phyloP scores from a whole-genome alignment of 2,888 invertebrate species.

The Chironomus tentans region DNA sequence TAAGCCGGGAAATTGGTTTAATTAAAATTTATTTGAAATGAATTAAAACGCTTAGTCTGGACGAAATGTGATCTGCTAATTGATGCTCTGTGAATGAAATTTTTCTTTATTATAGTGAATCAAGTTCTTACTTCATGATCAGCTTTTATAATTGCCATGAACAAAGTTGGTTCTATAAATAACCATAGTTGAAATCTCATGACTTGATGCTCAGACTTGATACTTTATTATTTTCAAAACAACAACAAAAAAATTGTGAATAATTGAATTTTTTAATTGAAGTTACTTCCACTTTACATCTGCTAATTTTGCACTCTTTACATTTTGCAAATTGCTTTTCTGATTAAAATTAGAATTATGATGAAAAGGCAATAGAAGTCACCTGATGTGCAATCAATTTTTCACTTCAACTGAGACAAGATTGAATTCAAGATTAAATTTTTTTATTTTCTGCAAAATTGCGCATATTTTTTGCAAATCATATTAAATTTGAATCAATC shows the following conservation, averaged over 20 bases:
- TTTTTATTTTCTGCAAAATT: not conserved
- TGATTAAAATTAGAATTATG: too few species aligned
- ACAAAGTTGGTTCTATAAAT: not conserved
- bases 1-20: not conserved
- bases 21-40: constrained; percentile 24
- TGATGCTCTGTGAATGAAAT: not conserved
- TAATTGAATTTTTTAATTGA: not conserved
- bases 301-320: not conserved
- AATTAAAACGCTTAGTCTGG: constrained; percentile 21
- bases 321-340: not conserved
- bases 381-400: not conserved
- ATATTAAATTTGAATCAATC: constrained; percentile 16
- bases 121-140: not conserved
- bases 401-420: not conserved
- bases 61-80: not conserved
- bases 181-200: not conserved
- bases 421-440: not conserved
- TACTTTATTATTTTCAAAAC: too few species aligned
- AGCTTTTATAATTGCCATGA: not conserved
- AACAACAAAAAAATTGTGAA: too few species aligned
- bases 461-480: not conserved
- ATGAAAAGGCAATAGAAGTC: not conserved
- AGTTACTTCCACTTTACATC: not conserved
- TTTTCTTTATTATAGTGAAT: not conserved
- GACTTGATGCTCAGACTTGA: not conserved